phyloP scores from a whole-genome alignment of 2,888 invertebrate species.

The Phymatocera aterrima region DNA sequence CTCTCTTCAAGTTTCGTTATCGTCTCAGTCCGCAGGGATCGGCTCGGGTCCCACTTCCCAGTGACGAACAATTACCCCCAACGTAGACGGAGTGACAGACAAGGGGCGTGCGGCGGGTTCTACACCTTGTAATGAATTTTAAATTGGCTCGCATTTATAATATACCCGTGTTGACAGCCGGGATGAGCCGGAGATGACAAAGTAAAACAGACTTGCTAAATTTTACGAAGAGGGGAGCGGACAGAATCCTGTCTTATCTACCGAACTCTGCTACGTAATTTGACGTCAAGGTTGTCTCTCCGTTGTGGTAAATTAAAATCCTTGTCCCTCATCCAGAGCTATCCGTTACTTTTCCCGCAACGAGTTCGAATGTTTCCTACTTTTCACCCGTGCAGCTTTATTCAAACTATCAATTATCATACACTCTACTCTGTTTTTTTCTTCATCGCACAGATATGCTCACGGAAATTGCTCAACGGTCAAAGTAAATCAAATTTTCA shows the following conservation, averaged over 20 bases:
- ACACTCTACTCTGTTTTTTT: too few species aligned
- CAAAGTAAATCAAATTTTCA: not conserved
- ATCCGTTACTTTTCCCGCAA: not conserved
- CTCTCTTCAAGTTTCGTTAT: conserved; percentile 35
- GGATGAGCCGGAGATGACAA: conserved; percentile 70
- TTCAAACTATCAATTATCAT: not conserved
- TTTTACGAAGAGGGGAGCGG: conserved; percentile 52
- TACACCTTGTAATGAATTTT: conserved; percentile 72
- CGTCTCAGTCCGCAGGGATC: conserved; percentile 34
- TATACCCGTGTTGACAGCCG: conserved; percentile 67
- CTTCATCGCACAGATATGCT: not conserved
- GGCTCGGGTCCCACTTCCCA: conserved; percentile 55
- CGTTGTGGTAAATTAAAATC: conserved; percentile 3
- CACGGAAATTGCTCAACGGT: not conserved
- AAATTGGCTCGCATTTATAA: conserved; percentile 73
- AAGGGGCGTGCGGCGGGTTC: conserved; percentile 54
- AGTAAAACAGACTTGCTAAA: conserved; percentile 67
- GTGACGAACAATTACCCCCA: conserved; percentile 73
- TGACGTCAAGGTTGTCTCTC: conserved; percentile 12
- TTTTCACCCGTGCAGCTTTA: not conserved
- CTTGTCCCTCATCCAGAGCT: not conserved
- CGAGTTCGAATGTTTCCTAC: not conserved
- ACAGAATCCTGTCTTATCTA: conserved; percentile 39
- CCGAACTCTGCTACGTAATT: conserved; percentile 6
- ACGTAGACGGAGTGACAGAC: conserved; percentile 60